Percentiles rank a stretch among this genome's conserved stretches.
Evolutionary conservation across 2,888 invertebrate species (phyloP).

Genomic region (Pterostichus madidus): DNA sequence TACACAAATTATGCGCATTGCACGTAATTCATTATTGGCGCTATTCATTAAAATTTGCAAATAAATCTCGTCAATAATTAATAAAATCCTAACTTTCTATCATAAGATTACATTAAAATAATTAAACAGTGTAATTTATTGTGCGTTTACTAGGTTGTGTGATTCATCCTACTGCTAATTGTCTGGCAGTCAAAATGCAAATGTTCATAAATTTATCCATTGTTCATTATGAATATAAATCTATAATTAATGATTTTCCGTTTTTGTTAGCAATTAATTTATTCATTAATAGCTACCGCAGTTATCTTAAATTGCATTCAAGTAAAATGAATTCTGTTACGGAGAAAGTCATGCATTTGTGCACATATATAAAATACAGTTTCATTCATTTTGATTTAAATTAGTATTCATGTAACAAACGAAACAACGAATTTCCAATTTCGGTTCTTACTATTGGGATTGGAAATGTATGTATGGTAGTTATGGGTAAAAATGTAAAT

Average conservation of each 20-base stretch:
- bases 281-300: not conserved
- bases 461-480: constrained; percentile 22
- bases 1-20: not conserved
- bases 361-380: constrained; percentile 12
- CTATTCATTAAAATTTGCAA: constrained; percentile 6
- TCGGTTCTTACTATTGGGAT: constrained; percentile 43
- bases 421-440: constrained; percentile 45
- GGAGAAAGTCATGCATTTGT: constrained; percentile 36
- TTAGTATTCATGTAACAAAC: constrained; percentile 41
- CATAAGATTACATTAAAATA: constrained; percentile 37
- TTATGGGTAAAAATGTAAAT: constrained; percentile 43
- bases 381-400: constrained; percentile 23
- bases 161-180: not conserved
- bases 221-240: constrained; percentile 16
- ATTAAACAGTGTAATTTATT: constrained; percentile 32
- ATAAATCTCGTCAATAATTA: constrained; percentile 38
- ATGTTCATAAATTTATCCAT: not conserved
- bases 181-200: not conserved
- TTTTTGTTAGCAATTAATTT: not conserved
- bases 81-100: constrained; percentile 20
- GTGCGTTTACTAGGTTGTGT: not conserved
- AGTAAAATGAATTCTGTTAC: not conserved
- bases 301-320: not conserved
- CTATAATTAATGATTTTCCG: constrained; percentile 7
- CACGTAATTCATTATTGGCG: not conserved